Evolutionary conservation across 2,113 vertebrate species (phyloP).

Genomic region (Lates calcarifer): DNA sequence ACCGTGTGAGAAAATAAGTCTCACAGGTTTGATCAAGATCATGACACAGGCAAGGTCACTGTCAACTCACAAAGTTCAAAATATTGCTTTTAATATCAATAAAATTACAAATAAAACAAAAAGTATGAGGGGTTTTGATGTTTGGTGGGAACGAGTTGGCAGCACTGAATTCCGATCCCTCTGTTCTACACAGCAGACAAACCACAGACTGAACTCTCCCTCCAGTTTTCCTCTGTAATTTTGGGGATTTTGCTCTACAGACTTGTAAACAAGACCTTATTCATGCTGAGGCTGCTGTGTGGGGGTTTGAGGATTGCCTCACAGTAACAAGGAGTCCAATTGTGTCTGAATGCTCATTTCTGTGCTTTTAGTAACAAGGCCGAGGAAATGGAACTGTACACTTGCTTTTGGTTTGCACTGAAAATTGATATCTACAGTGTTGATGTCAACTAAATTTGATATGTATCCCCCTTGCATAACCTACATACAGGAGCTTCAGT

Average conservation of each 20-base stretch:
- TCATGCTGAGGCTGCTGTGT: conserved; percentile 57
- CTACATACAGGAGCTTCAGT: not conserved
- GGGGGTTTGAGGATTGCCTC: conserved; percentile 39
- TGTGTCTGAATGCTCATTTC: conserved; percentile 45
- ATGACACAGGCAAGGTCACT: not conserved
- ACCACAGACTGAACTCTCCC: conserved; percentile 36
- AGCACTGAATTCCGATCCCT: conserved; percentile 14
- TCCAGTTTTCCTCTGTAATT: conserved; percentile 27
- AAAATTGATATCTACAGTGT: not conserved
- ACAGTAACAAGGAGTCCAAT: conserved; percentile 59
- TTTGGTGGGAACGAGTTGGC: not conserved
- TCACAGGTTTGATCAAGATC: conserved; percentile 4
- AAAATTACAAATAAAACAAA: not conserved
- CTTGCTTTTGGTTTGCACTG: not conserved
- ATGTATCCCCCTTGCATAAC: not conserved
- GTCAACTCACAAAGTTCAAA: not conserved
- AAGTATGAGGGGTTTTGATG: not conserved
- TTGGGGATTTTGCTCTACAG: conserved; percentile 50
- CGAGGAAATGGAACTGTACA: conserved; percentile 1
- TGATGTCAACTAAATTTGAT: not conserved
- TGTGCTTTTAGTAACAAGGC: conserved; percentile 25
- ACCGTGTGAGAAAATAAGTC: conserved; percentile 18
- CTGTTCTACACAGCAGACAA: not conserved
- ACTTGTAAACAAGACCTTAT: conserved; percentile 64
- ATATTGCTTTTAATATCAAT: not conserved